phyloP scores from a whole-genome alignment of 2,888 invertebrate species.

The Tetranychus piercei region DNA sequence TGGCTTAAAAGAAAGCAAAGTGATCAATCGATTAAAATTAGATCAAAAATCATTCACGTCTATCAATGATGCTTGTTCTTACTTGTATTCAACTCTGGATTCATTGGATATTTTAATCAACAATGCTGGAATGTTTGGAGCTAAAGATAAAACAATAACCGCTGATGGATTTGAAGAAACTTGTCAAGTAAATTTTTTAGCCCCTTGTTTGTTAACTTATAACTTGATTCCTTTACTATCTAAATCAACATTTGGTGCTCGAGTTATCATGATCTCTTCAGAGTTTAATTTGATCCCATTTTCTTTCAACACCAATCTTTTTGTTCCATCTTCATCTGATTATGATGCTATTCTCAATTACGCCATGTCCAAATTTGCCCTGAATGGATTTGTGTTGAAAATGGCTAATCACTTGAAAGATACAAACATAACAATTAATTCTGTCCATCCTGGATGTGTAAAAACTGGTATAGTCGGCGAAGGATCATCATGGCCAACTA shows the following conservation, averaged over 20 bases:
- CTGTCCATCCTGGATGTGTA: slow-evolving; percentile 1
- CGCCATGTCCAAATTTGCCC: neutral
- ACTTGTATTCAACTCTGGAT: neutral
- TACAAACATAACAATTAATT: neutral
- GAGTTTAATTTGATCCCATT: neutral
- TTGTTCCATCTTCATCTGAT: neutral
- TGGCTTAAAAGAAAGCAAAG: neutral
- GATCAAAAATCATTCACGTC: slow-evolving; percentile 28
- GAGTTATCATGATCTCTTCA: neutral
- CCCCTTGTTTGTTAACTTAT: neutral
- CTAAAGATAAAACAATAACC: slow-evolving; percentile 1
- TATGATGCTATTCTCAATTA: neutral
- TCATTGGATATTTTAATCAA: slow-evolving; percentile 10
- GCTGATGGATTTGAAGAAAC: slow-evolving; percentile 6
- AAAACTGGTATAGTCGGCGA: neutral
- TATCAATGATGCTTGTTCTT: slow-evolving; percentile 23
- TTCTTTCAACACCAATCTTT: neutral
- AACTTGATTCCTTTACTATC: neutral
- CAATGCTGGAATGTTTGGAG: slow-evolving; percentile 5
- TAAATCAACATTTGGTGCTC: neutral
- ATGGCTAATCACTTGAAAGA: neutral
- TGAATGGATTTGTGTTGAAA: neutral
- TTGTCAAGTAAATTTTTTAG: slow-evolving; percentile 8
- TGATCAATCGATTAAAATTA: slow-evolving; percentile 28
- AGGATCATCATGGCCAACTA: neutral